These are phyloP conservation scores for Trichoplusia ni DNA, from an alignment of 1,140 invertebrate species.

Conservation along the genomic window DNA sequence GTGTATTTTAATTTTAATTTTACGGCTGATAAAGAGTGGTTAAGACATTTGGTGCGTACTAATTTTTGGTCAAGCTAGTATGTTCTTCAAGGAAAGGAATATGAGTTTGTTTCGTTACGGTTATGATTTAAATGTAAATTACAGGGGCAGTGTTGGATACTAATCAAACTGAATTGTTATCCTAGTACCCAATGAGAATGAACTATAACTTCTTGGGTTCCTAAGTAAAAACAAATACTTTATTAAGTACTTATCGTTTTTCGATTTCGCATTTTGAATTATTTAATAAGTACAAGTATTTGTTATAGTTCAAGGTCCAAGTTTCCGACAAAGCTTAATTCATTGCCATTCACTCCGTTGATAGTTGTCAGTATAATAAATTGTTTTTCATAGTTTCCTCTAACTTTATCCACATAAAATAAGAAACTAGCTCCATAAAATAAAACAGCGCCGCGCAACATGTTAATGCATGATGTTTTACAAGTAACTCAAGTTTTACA, in stretches of 20 bases:
- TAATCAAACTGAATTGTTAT: no score
- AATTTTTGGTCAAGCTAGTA: no score
- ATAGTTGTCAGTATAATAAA: conserved; percentile 3
- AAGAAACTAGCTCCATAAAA: conserved; percentile 20
- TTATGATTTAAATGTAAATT: no score
- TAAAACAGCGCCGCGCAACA: conserved; percentile 11
- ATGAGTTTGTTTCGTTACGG: no score
- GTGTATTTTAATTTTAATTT: conserved; percentile 17
- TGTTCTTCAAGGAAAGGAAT: no score
- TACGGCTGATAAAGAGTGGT: conserved; percentile 3
- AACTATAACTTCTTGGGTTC: no score
- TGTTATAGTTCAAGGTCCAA: not conserved
- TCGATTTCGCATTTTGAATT: no score
- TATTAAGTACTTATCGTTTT: no score
- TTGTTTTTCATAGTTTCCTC: conserved; percentile 15
- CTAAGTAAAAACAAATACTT: no score
- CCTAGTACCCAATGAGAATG: no score
- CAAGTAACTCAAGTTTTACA: conserved; percentile 30
- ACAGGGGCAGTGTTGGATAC: no score
- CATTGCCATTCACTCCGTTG: no score
- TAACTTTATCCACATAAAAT: conserved; percentile 6
- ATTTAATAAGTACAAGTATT: not conserved
- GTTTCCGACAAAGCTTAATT: conserved; percentile 9
- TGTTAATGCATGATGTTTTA: conserved; percentile 26
- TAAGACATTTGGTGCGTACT: conserved; percentile 13